Conservation (phyloP, 2,113 vertebrate species). For the Syngnathus floridae region DNA sequence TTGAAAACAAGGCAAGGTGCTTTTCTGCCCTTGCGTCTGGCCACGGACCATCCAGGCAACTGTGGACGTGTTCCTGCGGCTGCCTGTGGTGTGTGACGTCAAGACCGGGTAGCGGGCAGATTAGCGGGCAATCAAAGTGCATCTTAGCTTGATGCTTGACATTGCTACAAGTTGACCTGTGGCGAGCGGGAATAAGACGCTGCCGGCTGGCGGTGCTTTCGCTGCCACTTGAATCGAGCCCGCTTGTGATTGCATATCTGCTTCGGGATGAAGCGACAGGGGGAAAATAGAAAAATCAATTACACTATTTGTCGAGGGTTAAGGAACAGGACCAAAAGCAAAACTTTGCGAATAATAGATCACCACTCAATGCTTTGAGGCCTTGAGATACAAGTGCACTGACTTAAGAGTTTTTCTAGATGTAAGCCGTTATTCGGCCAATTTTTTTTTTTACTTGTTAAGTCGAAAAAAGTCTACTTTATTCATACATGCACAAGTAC, state of each 20-base stretch:
- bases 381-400: too few relatives aligned
- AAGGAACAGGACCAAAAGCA: neutral
- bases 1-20: neutral
- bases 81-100: neutral
- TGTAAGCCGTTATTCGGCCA: neutral
- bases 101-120: neutral
- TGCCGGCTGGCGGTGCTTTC: neutral
- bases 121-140: neutral
- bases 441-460: too few relatives aligned
- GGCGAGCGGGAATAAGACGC: neutral
- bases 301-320: neutral
- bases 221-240: neutral
- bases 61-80: neutral
- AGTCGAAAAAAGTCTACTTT: too few relatives aligned
- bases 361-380: neutral
- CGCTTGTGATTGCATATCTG: neutral
- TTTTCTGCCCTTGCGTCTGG: neutral
- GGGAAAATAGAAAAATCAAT: neutral
- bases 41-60: neutral
- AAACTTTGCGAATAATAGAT: neutral
- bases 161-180: constrained; percentile 4
- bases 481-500: too few relatives aligned
- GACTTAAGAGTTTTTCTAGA: neutral
- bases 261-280: neutral
- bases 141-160: neutral